These are phyloP conservation scores for Lysiphlebus fabarum DNA, from an alignment of 1,140 invertebrate genomes.

Conservation along the genomic window DNA sequence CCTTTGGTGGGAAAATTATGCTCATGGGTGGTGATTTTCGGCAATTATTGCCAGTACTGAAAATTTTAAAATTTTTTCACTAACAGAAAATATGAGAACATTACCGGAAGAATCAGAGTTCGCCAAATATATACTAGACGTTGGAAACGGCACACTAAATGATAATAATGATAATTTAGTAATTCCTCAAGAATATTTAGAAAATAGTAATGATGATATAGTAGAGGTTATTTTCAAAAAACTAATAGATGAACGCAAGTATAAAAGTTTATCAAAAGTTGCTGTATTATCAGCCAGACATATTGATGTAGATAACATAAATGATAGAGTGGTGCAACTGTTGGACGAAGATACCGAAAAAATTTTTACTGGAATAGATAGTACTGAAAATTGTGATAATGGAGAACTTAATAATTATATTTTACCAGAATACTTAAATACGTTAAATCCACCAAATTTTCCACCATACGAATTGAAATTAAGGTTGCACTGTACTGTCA, in stretches of 20 bases:
- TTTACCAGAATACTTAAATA: conserved; percentile 32
- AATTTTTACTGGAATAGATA: conserved; percentile 19
- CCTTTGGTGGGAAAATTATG: conserved; percentile 33
- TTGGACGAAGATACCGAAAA: conserved; percentile 16
- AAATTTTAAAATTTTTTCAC: conserved; percentile 22
- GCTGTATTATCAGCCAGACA: conserved; percentile 28
- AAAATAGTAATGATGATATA: neutral
- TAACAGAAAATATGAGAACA: conserved; percentile 23
- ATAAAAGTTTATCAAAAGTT: conserved; percentile 2
- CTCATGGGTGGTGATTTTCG: conserved; percentile 32
- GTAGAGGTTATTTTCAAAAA: conserved; percentile 14
- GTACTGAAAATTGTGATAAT: conserved; percentile 18
- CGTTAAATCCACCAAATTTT: conserved; percentile 23
- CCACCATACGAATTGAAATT: conserved; percentile 12
- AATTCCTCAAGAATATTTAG: conserved; percentile 15
- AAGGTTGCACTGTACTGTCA: neutral
- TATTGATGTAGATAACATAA: conserved; percentile 30
- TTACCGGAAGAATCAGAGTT: conserved; percentile 21
- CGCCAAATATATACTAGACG: conserved; percentile 19
- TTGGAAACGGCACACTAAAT: conserved; percentile 25
- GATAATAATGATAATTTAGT: conserved; percentile 17
- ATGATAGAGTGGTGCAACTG: conserved; percentile 25
- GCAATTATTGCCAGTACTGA: conserved; percentile 31
- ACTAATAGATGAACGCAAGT: conserved; percentile 1
- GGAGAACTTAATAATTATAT: conserved; percentile 14